phyloP scores from a whole-genome alignment of 1,140 invertebrate genomes.

The Drosophila ohnishii region DNA sequence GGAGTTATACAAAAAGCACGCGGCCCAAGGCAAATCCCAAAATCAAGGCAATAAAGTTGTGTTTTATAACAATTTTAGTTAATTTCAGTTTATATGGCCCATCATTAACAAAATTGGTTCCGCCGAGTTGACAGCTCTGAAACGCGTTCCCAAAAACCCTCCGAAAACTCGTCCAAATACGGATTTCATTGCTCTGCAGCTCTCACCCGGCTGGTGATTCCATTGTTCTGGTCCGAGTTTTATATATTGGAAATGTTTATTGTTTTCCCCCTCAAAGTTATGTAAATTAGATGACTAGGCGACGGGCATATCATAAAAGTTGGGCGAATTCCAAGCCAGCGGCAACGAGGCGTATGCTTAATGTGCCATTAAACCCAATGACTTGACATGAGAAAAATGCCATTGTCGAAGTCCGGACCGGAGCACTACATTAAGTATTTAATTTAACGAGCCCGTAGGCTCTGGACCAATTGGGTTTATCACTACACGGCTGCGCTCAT shows the following conservation, averaged over 20 bases:
- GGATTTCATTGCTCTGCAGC: conserved; percentile 47
- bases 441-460: conserved; percentile 56
- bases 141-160: conserved; percentile 43
- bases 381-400: conserved; percentile 53
- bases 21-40: conserved; percentile 27
- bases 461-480: conserved; percentile 73
- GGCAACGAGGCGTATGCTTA: conserved; percentile 77
- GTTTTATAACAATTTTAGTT: conserved; percentile 77
- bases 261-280: conserved; percentile 52
- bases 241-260: conserved; percentile 59
- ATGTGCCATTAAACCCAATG: conserved; percentile 77
- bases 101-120: conserved; percentile 78
- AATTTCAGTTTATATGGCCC: conserved; percentile 61
- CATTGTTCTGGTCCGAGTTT: conserved; percentile 51
- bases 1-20: conserved; percentile 30
- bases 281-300: conserved; percentile 60
- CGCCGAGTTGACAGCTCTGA: conserved; percentile 72
- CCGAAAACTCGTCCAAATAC: conserved; percentile 52
- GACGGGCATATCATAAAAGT: conserved; percentile 55
- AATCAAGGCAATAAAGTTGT: conserved; percentile 55
- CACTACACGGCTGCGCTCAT: conserved; percentile 55
- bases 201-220: conserved; percentile 29
- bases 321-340: conserved; percentile 53
- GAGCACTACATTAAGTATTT: conserved; percentile 12
- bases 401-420: conserved; percentile 29